Conservation (phyloP, 2,113 vertebrate species). For the Picathartes gymnocephalus region DNA sequence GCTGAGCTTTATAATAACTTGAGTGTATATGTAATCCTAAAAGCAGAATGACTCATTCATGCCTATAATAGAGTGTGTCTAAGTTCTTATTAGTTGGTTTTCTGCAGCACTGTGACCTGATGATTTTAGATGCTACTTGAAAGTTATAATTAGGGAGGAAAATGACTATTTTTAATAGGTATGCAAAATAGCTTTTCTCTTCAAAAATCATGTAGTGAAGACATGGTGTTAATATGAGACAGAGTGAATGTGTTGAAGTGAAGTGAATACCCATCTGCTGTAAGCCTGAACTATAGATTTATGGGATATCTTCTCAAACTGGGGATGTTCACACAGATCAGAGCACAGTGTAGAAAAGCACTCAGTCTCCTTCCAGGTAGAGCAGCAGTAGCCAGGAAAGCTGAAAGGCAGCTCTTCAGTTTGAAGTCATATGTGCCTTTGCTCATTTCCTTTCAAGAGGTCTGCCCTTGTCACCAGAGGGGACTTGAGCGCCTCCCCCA, state of each 20-base stretch:
- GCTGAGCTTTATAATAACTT: not conserved
- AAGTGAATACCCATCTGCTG: not conserved
- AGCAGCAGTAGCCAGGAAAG: not conserved
- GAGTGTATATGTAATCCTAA: not conserved
- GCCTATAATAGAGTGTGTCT: not conserved
- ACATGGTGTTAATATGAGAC: not conserved
- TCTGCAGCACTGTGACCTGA: not conserved
- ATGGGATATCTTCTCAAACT: not conserved
- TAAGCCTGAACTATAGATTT: not conserved
- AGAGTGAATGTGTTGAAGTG: not conserved
- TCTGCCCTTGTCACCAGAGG: not conserved
- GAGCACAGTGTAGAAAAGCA: not conserved
- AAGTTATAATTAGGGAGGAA: not conserved
- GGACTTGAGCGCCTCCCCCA: fast-evolving
- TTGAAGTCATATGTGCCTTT: not conserved
- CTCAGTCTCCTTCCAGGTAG: not conserved
- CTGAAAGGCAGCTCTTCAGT: not conserved
- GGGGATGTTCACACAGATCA: not conserved
- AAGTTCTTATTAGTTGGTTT: not conserved
- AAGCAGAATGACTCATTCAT: not conserved
- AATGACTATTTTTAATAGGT: not conserved
- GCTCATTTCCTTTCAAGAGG: not conserved
- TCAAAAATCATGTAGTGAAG: not conserved
- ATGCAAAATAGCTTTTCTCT: not conserved
- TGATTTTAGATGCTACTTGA: not conserved